Percentiles rank a stretch among this genome's conserved stretches.
Evolutionary conservation across 1,140 invertebrate species (phyloP).

Genomic region (Leptonema lineaticorne): DNA sequence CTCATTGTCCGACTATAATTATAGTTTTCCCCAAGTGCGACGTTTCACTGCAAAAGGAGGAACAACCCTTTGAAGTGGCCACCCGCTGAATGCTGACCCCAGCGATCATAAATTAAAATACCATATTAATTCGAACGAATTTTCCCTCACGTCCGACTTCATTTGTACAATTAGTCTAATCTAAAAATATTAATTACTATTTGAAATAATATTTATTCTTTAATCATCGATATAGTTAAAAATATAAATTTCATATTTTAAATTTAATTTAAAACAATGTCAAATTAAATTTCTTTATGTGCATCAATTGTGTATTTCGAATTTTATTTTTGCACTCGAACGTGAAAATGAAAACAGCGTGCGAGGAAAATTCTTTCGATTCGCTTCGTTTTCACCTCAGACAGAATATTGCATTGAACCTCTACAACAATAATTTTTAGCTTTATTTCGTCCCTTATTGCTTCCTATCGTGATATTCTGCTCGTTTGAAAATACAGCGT

Average conservation of each 20-base stretch:
- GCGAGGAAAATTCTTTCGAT: background rate
- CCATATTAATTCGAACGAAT: conserved; percentile 37
- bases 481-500: background rate
- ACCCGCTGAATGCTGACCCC: conserved; percentile 29
- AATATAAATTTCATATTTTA: too few relatives aligned
- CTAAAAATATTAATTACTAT: too few relatives aligned
- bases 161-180: too few relatives aligned
- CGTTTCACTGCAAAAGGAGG: too few relatives aligned
- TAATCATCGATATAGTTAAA: too few relatives aligned
- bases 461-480: background rate
- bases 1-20: conserved; percentile 41
- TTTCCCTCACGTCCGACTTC: conserved; percentile 5
- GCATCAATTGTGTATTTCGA: too few relatives aligned
- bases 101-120: conserved; percentile 41
- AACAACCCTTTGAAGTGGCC: conserved; percentile 32
- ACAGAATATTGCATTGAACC: background rate
- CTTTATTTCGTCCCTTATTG: conserved; percentile 8
- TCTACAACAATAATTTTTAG: conserved; percentile 15
- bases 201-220: too few relatives aligned
- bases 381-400: background rate
- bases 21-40: conserved; percentile 38
- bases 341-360: conserved; percentile 17
- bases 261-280: too few relatives aligned
- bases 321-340: conserved; percentile 35
- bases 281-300: too few relatives aligned